Evolutionary conservation across 1,140 invertebrate species (phyloP).

Genomic region (Bombyx mandarina): DNA sequence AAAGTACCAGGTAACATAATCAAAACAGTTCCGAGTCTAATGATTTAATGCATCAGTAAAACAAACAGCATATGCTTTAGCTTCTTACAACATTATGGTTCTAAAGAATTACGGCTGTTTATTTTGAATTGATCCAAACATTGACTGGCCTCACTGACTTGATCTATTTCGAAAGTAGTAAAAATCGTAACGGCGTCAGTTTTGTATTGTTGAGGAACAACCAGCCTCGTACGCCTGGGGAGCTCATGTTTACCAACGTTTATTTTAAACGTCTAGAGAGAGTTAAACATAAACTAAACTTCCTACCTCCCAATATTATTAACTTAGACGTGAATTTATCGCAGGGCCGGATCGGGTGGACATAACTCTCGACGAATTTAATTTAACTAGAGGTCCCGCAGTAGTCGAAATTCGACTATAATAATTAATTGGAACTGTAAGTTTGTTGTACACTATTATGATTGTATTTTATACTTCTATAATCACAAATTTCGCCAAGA

Average conservation of each 20-base stretch:
- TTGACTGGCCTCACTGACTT: neutral
- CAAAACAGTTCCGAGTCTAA: neutral
- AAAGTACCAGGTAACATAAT: too few species aligned
- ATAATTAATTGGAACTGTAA: too few species aligned
- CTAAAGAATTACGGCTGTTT: neutral
- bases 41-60: neutral
- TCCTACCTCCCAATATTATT: constrained; percentile 1
- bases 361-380: neutral
- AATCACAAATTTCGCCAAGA: too few species aligned
- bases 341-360: neutral
- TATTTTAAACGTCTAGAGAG: constrained; percentile 4
- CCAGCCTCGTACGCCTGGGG: neutral
- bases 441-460: too few species aligned
- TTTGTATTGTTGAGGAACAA: constrained; percentile 1
- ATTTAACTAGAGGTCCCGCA: neutral
- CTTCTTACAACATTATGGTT: neutral
- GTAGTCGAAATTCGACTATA: too few species aligned
- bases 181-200: too few species aligned
- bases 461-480: too few species aligned
- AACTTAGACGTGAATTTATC: neutral
- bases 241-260: neutral
- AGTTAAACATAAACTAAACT: constrained; percentile 7
- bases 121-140: neutral
- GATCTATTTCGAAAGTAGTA: constrained; percentile 1
- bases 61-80: too few species aligned